Base-by-base conservation (phyloP, 2,888 invertebrate genomes). In the Isoperla grammatica region DNA sequence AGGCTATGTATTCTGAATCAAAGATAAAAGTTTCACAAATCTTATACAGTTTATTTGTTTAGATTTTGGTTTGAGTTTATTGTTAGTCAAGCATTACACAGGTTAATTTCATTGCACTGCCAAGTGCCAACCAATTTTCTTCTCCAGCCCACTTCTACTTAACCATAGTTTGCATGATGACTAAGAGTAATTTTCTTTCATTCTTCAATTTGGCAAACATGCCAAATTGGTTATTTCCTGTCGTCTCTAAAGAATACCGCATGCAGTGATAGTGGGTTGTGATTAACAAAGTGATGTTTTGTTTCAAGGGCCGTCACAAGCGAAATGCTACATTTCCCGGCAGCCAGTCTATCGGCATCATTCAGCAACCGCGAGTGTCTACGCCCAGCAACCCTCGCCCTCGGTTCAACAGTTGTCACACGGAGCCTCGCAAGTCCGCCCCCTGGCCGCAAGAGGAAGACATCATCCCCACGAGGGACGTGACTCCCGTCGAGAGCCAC, bases 321-420 rank as follows among this genome's bases (percentile, higher is more conserved):
- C 77, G 89, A 61, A 89, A 88, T 71, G 87, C 88, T 11, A 88
- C 88, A 23, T 86, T 88, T 75, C 87, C 89, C 37, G 87, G 88
- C 17, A 85, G 87, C 12, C 86, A 88, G 71, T 65, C 71, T 58
- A 79, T 83, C 11, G 83, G 82, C 53, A 82, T 83, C 56, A 75
- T 82, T 64, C 83, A 83, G 70, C 79, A 82, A 61, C 78, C 81
- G 15, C 77, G 83, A 77, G 82, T 81, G 68, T 78, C 79, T 49
- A 79, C 80, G 60, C 75, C 75, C 35, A 77, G 77, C 65, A 76
- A 78, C 13, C 71, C 76, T 29, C 73, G 84, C 63, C 79, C 81
- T 12, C 75, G 84, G 55, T 83, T 80, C 75, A 82, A 81, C 71
- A 78, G 78, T 65, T 78, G 77, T 64, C 75, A 75, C 63, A 75